A percentile compares a stretch with the other conserved stretches of the same genome.
These are phyloP conservation scores for Artibeus lituratus DNA, from an alignment of 2,797 vertebrate genomes.

Conservation along the genomic window DNA sequence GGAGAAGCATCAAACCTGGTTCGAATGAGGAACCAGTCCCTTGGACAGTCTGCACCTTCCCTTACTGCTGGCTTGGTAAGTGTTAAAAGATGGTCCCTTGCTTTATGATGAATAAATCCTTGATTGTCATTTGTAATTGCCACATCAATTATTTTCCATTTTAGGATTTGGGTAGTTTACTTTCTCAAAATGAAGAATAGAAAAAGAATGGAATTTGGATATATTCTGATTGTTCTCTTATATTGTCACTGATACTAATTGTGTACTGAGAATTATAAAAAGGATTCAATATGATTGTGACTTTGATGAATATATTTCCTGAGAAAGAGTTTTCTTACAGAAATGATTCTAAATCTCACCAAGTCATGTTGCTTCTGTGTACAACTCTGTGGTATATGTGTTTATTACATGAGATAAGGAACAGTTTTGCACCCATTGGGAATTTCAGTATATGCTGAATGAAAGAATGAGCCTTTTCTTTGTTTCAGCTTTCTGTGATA, in stretches of 20 bases:
- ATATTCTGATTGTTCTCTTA: not conserved
- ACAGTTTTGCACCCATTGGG: not conserved
- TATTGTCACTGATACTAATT: not conserved
- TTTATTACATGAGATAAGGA: conserved; percentile 15
- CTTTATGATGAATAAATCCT: not conserved
- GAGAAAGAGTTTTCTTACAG: not conserved
- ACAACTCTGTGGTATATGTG: not conserved
- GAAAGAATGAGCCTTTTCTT: not conserved
- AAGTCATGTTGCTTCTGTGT: conserved; percentile 6
- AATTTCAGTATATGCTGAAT: not conserved
- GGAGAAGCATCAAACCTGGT: conserved; percentile 93
- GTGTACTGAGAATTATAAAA: not conserved
- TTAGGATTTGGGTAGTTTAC: conserved; percentile 39
- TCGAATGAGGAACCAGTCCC: conserved; percentile 94
- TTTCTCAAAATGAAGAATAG: conserved; percentile 10
- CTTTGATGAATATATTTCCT: conserved; percentile 9
- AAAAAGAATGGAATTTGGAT: conserved; percentile 22
- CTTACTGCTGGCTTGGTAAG: conserved; percentile 96
- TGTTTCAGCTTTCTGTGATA: not conserved
- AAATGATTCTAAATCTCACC: conserved; percentile 23
- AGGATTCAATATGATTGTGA: not conserved
- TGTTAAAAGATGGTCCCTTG: conserved; percentile 43
- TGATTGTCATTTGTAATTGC: conserved; percentile 15
- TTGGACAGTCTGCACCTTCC: conserved; percentile 96
- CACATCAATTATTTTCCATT: conserved; percentile 1